Base-by-base conservation (phyloP, 1,140 invertebrate genomes). In the Oryzaephilus surinamensis region DNA sequence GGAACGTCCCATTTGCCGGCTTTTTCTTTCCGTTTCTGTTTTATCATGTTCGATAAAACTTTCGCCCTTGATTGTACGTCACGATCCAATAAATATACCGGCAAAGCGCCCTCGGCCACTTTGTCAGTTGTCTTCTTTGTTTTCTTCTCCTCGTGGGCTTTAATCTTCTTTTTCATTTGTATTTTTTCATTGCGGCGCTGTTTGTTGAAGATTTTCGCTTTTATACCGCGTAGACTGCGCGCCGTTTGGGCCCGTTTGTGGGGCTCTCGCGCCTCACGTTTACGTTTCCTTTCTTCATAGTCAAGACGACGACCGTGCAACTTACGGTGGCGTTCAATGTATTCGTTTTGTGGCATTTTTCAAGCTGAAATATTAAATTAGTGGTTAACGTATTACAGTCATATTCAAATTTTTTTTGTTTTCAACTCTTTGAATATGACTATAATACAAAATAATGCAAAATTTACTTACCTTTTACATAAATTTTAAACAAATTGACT, bases 1-100 rank as follows among this genome's bases (percentile, higher is more conserved):
- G 97, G 97, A 0, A 99, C 97, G 57, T 98, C 90, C 94, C 95
- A 99, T 76, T 99, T 99, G 0, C 95, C 97, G 38, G 92, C 94
- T 60, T 99, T 99, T 65, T 99, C 96, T 66, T 99, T 99, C 2
- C 97, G 74, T 65, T 99, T 99, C 63, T 99, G 95, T 70, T 99
- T 99, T 39, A 99, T 96, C 84, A 97, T 97, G 60, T 98, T 99
- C 0, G 94, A 97, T 0, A 99, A 67, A 12, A 98, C 83, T 69
- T 98, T 99, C 3, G 94, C 91, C 31, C 84, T 72, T 3, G 79
- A 83, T 49, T 97, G 88, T n/a, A 87, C 77, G 68, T 98, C 88
- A 68, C 97, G 79, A 71, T 99, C 97, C 21, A 99, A 67, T 4
- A 99, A 67, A 65, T 99, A 99, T 0, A 92, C 88, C 0, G 97